Base-by-base conservation (phyloP, 2,888 invertebrate species). In the Chloroclysta siterata region DNA sequence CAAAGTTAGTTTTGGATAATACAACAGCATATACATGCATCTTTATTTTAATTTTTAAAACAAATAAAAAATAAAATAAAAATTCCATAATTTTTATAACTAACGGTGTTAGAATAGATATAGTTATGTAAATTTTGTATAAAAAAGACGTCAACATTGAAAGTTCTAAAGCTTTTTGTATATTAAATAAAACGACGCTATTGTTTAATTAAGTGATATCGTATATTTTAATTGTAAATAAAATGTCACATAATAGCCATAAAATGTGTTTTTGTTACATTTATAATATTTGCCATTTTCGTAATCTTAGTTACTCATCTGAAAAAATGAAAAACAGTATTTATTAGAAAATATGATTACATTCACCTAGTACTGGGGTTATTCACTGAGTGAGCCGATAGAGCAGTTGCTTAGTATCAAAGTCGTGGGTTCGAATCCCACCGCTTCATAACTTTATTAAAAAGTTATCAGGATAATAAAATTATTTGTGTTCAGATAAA, bases 61-160 rank as follows among this genome's bases (percentile, higher is more conserved):
- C 17, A 8, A 10, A 46, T 15, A 11, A 46, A 17, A 10, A 17
- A 0, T 17, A 17, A 17, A 76, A 77, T 74, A 78, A 83, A 84
- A 77, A 87, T 88, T 89, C 88, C 87, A 87, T 87, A 86, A 82
- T 84, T 88, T 85, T 86, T 88, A 84, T 85, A 87, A 83, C 75
- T 79, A 78, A 81, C 69, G 76, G 48, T 56, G 78, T 83, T 79
- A 85, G 84, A 82, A 61, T 68, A 66, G 59, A 11, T 36, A 70
- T 70, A 56, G 61, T 81, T 90, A 39, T 39, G 88, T 90, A 90
- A 81, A 89, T 90, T 90, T 90, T 91, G 90, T 90, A 90, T 85
- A 88, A 81, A 77, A 51, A 73, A 63, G 42, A 62, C 62, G 53
- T 64, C 54, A 73, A 74, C 71, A 69, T 63, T 22, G 22, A 60